Base-by-base conservation (phyloP, 1,140 invertebrate genomes). In the Drosophila setifemur region DNA sequence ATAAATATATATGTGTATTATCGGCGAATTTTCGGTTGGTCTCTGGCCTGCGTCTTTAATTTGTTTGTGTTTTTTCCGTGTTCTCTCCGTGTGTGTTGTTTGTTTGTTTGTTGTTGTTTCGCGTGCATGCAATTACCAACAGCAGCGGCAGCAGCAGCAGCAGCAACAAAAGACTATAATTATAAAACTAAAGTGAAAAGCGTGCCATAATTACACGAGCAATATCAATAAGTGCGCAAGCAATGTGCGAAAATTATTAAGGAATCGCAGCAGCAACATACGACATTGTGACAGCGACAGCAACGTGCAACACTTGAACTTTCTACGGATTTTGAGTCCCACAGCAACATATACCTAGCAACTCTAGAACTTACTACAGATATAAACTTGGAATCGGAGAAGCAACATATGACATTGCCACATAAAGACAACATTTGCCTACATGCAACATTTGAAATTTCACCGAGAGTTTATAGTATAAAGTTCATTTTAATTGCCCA, bases 161-260 rank as follows among this genome's bases (percentile, higher is more conserved):
- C 31, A 35, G 29, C 55, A 26, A 31, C 37, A 43, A 70, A 73
- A 64, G 58, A 61, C 69, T 72, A 78, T 83, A 82, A 83, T 83
- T 57, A 66, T 64, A 64, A 69, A 77, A 83, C 63, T 69, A 78
- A 83, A 83, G 68, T 81, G 60, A 57, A 72, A 77, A 83, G 79
- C 73, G 73, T 83, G 73, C 55, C 57, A 83, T 83, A 77, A 77
- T 74, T 77, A 68, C 61, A 75, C 58, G 29, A 75, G 42, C 35
- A 48, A 72, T 75, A 73, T 73, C 73, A 73, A 83, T 57, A 82
- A 81, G 64, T 55, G 54, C 52, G 28, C 42, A 66, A 39, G 71
- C 58, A 82, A 81, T 83, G 78, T 82, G 68, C 50, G 76, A 72
- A 81, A 81, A 75, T 81, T 81, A 50, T 29, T 81, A 71, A 79